Base-by-base conservation (phyloP, 2,113 vertebrate species). In the Bos javanicus region DNA sequence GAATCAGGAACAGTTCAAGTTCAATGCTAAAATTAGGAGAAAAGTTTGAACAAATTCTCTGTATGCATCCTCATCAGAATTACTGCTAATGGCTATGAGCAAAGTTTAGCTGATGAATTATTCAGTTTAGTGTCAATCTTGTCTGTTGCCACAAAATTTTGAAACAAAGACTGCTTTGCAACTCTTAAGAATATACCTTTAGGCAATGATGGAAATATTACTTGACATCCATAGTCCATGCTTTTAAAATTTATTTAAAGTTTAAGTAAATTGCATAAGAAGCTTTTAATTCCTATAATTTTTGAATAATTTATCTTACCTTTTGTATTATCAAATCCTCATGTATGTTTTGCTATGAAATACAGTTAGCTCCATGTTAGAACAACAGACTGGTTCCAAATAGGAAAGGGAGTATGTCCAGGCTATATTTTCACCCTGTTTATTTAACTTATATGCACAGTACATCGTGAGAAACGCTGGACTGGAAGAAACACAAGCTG, bases 41-140 rank as follows among this genome's bases (percentile, higher is more conserved):
- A 96, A 91, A 97, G 56, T 96, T 98, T 98, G 43, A 93, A 64
- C 48, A 59, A 80, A 74, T 93, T 95, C 10, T 96, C 36, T 87
- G 10, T 86, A 78, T 94, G 90, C 57, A 43, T 54, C 25, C 83
- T 95, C 48, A 97, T 96, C 62, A 95, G 78, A 92, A 97, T 97
- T 95, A 82, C 50, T 95, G 67, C 83, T 96, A 93, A 97, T 97
- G 89, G 86, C 60, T 96, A 93, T 87, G 93, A 87, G 78, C 56
- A 96, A 97, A 96, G 96, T 97, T 96, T 98, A 85, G 86, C 87
- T 97, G 87, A 98, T 98, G 78, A 95, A 96, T 98, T 97, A 98
- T 97, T 97, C 93, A 96, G 46, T 96, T 97, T 94, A 67, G 88
- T 86, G 94, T 95, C 86, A 97, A 78, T 91, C 87, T 93, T 95